Evolutionary conservation across 2,888 invertebrate species (phyloP).

Genomic region (Stenchaetothrips biformis): DNA sequence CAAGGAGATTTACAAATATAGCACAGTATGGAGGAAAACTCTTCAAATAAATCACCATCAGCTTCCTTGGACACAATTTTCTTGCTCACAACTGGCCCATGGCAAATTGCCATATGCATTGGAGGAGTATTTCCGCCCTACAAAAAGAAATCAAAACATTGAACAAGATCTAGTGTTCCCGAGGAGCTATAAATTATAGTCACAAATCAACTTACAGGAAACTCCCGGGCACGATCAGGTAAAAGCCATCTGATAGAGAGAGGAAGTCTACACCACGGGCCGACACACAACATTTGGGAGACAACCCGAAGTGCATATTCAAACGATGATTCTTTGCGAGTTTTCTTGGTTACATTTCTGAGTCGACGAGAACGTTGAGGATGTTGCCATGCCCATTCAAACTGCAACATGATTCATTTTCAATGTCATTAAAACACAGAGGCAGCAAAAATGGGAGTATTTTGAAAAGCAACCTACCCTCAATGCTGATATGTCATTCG

Average conservation of each 20-base stretch:
- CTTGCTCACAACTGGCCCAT: slow-evolving; percentile 66
- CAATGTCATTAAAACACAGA: slow-evolving; percentile 26
- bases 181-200: neutral
- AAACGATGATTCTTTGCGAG: slow-evolving; percentile 61
- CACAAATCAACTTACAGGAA: slow-evolving; percentile 52
- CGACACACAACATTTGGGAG: slow-evolving; percentile 73
- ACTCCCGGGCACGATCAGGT: slow-evolving; percentile 60
- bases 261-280: slow-evolving; percentile 85
- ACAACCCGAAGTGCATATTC: slow-evolving; percentile 73
- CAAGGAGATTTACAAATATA: neutral
- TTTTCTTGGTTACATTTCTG: slow-evolving; percentile 63
- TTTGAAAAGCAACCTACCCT: slow-evolving; percentile 55
- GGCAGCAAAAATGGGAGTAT: slow-evolving; percentile 33
- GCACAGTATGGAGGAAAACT: neutral
- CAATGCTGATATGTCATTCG: slow-evolving; percentile 83
- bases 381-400: slow-evolving; percentile 99
- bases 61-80: slow-evolving; percentile 44
- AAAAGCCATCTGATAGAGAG: slow-evolving; percentile 84
- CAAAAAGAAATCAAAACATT: slow-evolving; percentile 1
- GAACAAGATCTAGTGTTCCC: slow-evolving; percentile 6
- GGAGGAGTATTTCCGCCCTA: slow-evolving; percentile 53
- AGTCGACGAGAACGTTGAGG: slow-evolving; percentile 76
- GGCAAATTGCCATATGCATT: slow-evolving; percentile 71
- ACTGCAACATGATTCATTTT: slow-evolving; percentile 53
- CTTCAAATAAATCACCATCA: neutral